A percentile compares a stretch with the other conserved stretches of the same genome.
Evolutionary conservation across 2,113 vertebrate genomes (phyloP).

Genomic region (Bubo bubo): DNA sequence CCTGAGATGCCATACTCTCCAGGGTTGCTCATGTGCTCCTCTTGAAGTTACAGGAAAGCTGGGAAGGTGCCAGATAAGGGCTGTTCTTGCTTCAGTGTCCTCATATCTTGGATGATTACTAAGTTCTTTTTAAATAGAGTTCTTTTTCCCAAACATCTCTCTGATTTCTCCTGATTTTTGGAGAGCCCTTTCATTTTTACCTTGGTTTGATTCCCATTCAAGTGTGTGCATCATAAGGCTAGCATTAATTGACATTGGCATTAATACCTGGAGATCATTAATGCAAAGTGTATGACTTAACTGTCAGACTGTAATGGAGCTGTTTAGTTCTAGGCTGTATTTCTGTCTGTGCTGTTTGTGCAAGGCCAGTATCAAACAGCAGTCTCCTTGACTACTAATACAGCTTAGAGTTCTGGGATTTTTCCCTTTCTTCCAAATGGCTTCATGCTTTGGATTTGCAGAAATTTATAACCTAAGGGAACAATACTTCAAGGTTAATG

Average conservation of each 20-base stretch:
- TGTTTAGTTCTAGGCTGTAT: background rate
- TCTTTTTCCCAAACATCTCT: background rate
- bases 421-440: background rate
- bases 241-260: background rate
- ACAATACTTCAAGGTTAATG: conserved; percentile 51
- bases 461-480: conserved; percentile 38
- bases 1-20: background rate
- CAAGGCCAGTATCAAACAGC: background rate
- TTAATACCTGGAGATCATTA: background rate
- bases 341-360: background rate
- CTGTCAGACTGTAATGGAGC: background rate
- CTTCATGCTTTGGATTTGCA: background rate
- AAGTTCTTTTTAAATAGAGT: background rate
- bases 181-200: background rate
- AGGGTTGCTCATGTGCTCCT: background rate
- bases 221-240: background rate
- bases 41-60: background rate
- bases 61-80: background rate
- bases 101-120: background rate
- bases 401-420: background rate
- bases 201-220: background rate
- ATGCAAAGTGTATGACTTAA: background rate
- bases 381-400: background rate
- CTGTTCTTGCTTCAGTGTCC: background rate
- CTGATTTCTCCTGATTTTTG: background rate